Base-by-base conservation (phyloP, 2,888 invertebrate species). In the Empis livida region DNA sequence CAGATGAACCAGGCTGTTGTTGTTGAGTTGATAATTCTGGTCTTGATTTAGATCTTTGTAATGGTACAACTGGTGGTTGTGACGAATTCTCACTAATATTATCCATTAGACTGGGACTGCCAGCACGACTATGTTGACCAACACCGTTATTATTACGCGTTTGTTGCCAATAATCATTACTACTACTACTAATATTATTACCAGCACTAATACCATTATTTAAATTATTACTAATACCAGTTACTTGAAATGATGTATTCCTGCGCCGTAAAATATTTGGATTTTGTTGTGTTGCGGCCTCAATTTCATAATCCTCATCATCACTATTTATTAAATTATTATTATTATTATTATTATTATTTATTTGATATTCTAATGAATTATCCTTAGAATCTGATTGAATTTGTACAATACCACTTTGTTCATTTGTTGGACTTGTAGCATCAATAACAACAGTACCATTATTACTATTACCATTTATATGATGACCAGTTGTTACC, bases 41-140 rank as follows among this genome's bases (percentile, higher is more conserved):
- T 32, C 68, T 63, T 31, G 69, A 68, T 55, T 69, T 69, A 32
- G 69, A 68, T 50, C 69, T 63, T 46, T 62, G 57, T 49, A 65
- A 59, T 51, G 65, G 61, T 55, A 62, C 61, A 56, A 64, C 61
- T 50, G 67, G 63, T 55, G 66, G 67, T 54, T 67, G 67, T 53
- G 76, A 75, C 23, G 76, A 76, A 65, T 72, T 70, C 57, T 76
- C 66, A 73, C 80, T 71, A 74, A 76, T 69, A 68, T 76, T 73
- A 70, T 79, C 78, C 54, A 71, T 70, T 67, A 71, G 71, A 54
- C 55, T 58, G 49, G 57, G 58, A 52, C 60, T 59, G 15, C 49
- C 50, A 35, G 50, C 51, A 45, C 57, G 55, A 52, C 56, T 59
- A 48, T 55, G 54, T 44, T 53, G 51, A 43, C 54, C 54, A 44